Conservation (phyloP, 2,797 vertebrate species). For the Periparus ater region DNA sequence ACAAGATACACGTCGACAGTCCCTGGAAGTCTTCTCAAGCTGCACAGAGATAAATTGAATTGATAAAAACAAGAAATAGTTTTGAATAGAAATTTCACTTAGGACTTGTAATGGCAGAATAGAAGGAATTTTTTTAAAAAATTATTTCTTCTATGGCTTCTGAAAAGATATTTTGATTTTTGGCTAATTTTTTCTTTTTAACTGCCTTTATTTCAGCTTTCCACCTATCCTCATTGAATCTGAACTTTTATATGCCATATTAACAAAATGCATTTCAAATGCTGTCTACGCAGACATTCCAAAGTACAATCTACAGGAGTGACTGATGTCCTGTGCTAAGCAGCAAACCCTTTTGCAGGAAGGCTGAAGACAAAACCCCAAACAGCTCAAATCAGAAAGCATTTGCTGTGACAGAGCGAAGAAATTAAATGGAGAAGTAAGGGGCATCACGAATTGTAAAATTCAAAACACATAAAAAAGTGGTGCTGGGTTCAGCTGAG, state of each 20-base stretch:
- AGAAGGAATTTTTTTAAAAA: rapidly evolving
- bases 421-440: neutral
- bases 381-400: neutral
- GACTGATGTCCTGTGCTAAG: neutral
- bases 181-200: neutral
- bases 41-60: neutral
- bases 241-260: neutral
- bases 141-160: neutral
- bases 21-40: neutral
- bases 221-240: neutral
- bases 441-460: neutral
- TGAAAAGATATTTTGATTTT: neutral
- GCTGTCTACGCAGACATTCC: neutral
- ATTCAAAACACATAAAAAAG: neutral
- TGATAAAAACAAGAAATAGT: neutral
- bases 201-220: neutral
- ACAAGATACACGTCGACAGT: neutral
- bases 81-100: neutral
- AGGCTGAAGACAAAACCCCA: neutral
- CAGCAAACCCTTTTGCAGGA: neutral
- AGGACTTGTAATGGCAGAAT: neutral
- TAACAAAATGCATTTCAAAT: neutral
- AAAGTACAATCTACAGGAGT: neutral
- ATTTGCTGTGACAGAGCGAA: neutral
- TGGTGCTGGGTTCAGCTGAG: neutral